Evolutionary conservation across 2,113 vertebrate genomes (phyloP), one percentile per base, ranked within the genome.

Genomic region (Thalassoma bifasciatum): DNA sequence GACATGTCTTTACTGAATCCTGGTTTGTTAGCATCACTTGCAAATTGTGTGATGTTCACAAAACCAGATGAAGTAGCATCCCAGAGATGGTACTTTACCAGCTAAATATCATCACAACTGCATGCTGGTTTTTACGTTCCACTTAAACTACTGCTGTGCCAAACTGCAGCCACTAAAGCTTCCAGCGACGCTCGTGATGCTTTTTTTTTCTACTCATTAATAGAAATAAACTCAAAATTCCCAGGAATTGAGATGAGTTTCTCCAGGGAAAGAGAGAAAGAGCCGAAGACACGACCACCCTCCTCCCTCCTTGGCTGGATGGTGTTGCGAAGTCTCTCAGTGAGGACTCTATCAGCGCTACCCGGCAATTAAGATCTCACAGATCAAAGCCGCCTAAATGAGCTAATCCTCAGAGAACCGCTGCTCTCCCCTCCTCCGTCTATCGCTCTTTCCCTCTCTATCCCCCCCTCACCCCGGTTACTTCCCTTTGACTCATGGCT

Each of bases 371-470:
- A 91, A 91, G 79, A 91, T 88, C 70, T 87, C 67, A 60, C 79
- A 85, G 90, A 91, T 91, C 89, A 92, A 91, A 92, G 89, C 62
- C 30, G 66, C 22, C 77, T 84, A 88, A 90, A 90, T 80, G 85
- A 88, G 78, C 74, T 88, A 86, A 91, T 91, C 89, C 88, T 84
- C 79, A 63, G 77, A 88, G 85, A 86, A 38, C 72, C 13, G 12
- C 71, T 61, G 64, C 62, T 70, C 79, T 74, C 72, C 59, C 58
- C 34, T 66, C 60, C 73, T 58, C 76, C 37, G 16, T 72, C 88
- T 77, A 13, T 23, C 59, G 50, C 74, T 46, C 40, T 52, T 30
- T 42, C 63, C 40, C 61, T 50, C 54, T 59, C 67, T 42, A 17
- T 70, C 70, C 21, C 72, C 79, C 67, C 40, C 63, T 71, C 67